Conservation (phyloP, 2,888 invertebrate genomes). For the Chrysina gloriosa region DNA sequence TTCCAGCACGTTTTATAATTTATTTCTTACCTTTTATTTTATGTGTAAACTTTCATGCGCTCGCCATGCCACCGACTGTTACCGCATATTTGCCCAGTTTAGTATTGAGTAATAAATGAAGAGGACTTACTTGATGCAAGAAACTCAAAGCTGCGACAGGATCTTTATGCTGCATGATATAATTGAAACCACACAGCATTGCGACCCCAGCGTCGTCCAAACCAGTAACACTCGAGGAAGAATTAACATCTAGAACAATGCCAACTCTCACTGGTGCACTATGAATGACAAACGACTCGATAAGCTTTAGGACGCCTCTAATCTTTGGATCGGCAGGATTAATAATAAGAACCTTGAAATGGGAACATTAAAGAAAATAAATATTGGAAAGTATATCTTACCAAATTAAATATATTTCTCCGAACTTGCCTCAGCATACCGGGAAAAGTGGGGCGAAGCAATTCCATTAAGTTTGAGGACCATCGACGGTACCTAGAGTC, state of each 20-base stretch:
- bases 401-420: constrained; percentile 87
- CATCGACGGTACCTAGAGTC: constrained; percentile 90
- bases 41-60: too few species aligned
- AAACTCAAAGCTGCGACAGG: constrained; percentile 84
- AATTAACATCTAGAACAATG: constrained; percentile 79
- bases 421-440: constrained; percentile 94
- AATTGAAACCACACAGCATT: constrained; percentile 90
- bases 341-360: constrained; percentile 80
- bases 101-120: too few species aligned
- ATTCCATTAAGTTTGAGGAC: constrained; percentile 89
- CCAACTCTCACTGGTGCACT: constrained; percentile 92
- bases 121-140: constrained; percentile 51
- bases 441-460: constrained; percentile 96
- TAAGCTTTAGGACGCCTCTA: constrained; percentile 82
- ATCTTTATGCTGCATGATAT: constrained; percentile 82
- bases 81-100: too few species aligned
- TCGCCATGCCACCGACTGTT: too few species aligned
- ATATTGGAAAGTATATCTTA: constrained; percentile 60
- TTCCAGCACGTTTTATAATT: too few species aligned
- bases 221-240: constrained; percentile 69
- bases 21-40: too few species aligned
- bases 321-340: constrained; percentile 82
- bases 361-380: constrained; percentile 38
- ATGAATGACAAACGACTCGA: constrained; percentile 92
- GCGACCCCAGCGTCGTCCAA: constrained; percentile 82